These are phyloP conservation scores for Gambelia wislizenii DNA, from an alignment of 2,797 vertebrate genomes.

Conservation along the genomic window DNA sequence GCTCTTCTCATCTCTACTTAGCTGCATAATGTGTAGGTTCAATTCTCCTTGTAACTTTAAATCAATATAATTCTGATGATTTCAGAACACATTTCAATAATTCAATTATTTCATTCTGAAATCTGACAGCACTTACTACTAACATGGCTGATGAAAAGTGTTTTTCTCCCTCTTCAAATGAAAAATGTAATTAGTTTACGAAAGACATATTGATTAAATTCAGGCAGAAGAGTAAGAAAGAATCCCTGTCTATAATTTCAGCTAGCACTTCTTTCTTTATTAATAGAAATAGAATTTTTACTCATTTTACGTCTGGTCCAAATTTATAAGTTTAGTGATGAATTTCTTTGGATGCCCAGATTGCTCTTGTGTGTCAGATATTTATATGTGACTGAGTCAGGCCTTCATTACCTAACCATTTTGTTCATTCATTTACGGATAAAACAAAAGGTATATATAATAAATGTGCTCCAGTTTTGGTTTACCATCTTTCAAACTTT, in stretches of 20 bases:
- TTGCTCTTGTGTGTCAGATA: neutral
- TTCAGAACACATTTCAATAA: slow-evolving; percentile 51
- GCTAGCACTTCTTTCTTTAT: neutral
- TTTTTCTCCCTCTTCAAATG: neutral
- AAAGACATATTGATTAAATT: slow-evolving; percentile 52
- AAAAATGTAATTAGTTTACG: slow-evolving; percentile 55
- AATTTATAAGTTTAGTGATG: neutral
- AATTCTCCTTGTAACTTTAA: slow-evolving; percentile 39
- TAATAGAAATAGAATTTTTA: neutral
- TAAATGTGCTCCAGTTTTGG: neutral
- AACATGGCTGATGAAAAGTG: slow-evolving; percentile 44
- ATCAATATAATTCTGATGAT: slow-evolving; percentile 56
- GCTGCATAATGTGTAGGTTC: slow-evolving; percentile 43
- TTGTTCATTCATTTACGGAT: neutral
- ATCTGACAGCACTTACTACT: slow-evolving; percentile 57
- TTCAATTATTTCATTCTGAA: slow-evolving; percentile 59
- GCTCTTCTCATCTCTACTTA: slow-evolving; percentile 48
- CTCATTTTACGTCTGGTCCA: slow-evolving; percentile 3
- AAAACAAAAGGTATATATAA: neutral
- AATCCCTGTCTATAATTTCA: slow-evolving; percentile 29
- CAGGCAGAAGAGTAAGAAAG: slow-evolving; percentile 37
- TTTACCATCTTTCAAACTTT: neutral
- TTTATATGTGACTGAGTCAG: neutral
- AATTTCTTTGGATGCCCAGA: neutral
- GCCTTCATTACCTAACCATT: no score